These are phyloP conservation scores for Sylvilagus floridanus DNA, from an alignment of 2,797 vertebrate genomes.

Conservation along the genomic window DNA sequence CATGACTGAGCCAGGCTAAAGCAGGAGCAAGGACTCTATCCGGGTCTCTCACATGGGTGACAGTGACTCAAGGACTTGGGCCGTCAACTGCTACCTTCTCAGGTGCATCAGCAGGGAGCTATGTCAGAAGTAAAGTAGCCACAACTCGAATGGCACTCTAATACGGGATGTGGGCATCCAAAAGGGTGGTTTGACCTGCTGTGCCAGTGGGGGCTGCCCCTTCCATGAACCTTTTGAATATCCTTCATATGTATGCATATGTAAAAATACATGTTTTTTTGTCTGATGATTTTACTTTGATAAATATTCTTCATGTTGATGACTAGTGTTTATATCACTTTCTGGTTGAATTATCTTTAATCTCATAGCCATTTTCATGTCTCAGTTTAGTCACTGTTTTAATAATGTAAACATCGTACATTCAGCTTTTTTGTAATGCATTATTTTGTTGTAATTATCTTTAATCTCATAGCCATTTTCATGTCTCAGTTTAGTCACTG, in stretches of 20 bases:
- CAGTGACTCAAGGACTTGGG: too few species aligned
- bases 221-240: too few species aligned
- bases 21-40: too few species aligned
- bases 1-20: too few species aligned
- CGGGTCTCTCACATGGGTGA: too few species aligned
- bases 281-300: neutral
- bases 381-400: constrained; percentile 36
- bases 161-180: too few species aligned
- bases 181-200: too few species aligned
- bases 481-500: constrained; percentile 26
- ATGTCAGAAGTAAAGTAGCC: too few species aligned
- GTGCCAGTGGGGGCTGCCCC: too few species aligned
- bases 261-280: neutral
- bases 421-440: neutral
- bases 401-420: neutral
- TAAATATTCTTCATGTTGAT: constrained; percentile 25
- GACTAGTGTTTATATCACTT: neutral
- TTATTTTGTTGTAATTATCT: constrained; percentile 28
- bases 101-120: too few species aligned
- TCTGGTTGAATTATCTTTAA: constrained; percentile 45
- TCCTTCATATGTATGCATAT: neutral
- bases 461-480: constrained; percentile 5
- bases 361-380: neutral
- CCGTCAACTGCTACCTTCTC: too few species aligned
- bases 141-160: too few species aligned